Conservation (phyloP, 2,113 vertebrate genomes). For the Rhadina sibilatrix region DNA sequence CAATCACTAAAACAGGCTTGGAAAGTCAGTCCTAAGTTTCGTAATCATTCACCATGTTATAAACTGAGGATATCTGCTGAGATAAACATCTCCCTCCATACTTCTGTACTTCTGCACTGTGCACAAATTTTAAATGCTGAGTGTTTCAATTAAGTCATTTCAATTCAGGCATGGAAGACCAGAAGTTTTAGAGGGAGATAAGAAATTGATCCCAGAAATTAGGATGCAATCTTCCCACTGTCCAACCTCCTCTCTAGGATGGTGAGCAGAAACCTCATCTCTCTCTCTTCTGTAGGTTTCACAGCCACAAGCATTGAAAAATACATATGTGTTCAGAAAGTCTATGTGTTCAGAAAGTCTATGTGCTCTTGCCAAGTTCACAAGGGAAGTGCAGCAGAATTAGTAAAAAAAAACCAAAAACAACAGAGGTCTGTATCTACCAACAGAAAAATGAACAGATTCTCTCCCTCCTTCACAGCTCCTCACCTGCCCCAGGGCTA, state of each 20-base stretch:
- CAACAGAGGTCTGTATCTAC: neutral
- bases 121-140: neutral
- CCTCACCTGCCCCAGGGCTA: neutral
- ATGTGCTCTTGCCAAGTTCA: neutral
- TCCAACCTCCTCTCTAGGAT: neutral
- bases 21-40: neutral
- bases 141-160: neutral
- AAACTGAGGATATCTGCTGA: constrained; percentile 1
- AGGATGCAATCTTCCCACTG: neutral
- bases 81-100: neutral
- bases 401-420: neutral
- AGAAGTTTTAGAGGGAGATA: neutral
- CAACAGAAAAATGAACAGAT: neutral
- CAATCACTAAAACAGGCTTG: neutral
- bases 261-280: neutral
- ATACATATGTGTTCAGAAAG: neutral
- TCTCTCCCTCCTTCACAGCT: neutral
- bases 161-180: neutral
- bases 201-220: neutral
- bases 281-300: neutral
- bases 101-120: neutral
- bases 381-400: neutral
- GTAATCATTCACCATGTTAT: neutral
- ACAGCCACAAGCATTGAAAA: neutral
- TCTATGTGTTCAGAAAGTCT: neutral